These are phyloP conservation scores for Melangyna quadrimaculata DNA, from an alignment of 2,888 invertebrate genomes.

Conservation along the genomic window DNA sequence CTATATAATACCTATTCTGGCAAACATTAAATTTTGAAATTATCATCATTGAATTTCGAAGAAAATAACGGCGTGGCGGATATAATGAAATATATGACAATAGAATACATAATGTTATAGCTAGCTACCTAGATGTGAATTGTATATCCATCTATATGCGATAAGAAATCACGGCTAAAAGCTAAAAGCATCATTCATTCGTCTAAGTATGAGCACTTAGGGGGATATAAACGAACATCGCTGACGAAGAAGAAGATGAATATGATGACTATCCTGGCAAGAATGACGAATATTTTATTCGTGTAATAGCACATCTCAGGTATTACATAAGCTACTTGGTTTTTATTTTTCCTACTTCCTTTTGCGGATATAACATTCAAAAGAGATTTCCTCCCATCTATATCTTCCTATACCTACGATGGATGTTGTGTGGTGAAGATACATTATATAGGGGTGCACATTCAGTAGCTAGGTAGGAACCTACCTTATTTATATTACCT, in stretches of 20 bases:
- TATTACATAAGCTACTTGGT: constrained; percentile 66
- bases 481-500: too few species aligned
- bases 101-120: neutral
- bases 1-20: too few species aligned
- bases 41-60: constrained; percentile 54
- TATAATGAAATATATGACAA: constrained; percentile 44
- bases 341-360: constrained; percentile 53
- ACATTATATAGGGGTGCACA: neutral
- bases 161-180: constrained; percentile 62
- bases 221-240: constrained; percentile 64
- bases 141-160: constrained; percentile 5
- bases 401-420: neutral
- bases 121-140: neutral
- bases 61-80: constrained; percentile 16
- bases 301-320: constrained; percentile 65
- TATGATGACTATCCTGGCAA: constrained; percentile 48
- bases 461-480: neutral
- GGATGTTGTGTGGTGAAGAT: neutral
- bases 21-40: constrained; percentile 65
- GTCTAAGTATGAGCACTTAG: constrained; percentile 69
- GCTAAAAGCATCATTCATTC: constrained; percentile 71
- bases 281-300: constrained; percentile 70
- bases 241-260: constrained; percentile 50
- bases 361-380: constrained; percentile 59
- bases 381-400: constrained; percentile 50